Percentiles rank a stretch among this genome's conserved stretches.
phyloP scores from a whole-genome alignment of 2,888 invertebrate genomes.

The Venustoraphidia nigricollis region DNA sequence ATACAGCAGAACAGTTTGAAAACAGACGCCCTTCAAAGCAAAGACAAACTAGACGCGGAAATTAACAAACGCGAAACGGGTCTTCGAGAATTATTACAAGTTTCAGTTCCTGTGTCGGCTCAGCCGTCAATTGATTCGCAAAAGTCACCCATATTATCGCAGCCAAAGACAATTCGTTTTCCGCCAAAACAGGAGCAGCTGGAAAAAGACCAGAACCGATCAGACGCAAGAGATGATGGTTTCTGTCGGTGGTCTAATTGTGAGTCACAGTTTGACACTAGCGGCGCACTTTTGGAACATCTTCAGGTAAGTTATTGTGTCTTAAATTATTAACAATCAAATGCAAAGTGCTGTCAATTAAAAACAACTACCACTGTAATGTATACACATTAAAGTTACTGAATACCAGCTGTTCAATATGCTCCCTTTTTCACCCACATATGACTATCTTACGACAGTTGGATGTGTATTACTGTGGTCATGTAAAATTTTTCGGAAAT shows the following conservation, averaged over 20 bases:
- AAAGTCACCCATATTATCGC: conserved; percentile 63
- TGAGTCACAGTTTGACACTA: conserved; percentile 59
- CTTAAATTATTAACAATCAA: not conserved
- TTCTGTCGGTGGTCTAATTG: conserved; percentile 75
- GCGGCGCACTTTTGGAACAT: conserved; percentile 71
- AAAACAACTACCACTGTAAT: too few species aligned
- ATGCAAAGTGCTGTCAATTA: too few species aligned
- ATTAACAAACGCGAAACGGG: conserved; percentile 25
- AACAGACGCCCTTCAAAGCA: not conserved
- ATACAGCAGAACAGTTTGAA: conserved; percentile 10
- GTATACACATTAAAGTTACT: too few species aligned
- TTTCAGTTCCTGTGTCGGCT: conserved; percentile 19
- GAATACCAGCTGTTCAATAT: too few species aligned
- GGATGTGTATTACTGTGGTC: too few species aligned
- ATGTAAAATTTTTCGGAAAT: too few species aligned
- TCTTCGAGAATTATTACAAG: conserved; percentile 19
- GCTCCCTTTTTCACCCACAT: too few species aligned
- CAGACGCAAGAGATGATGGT: conserved; percentile 21
- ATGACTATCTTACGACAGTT: too few species aligned
- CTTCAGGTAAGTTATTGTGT: conserved; percentile 46
- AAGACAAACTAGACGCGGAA: conserved; percentile 22
- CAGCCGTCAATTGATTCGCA: conserved; percentile 22
- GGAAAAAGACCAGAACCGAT: conserved; percentile 20
- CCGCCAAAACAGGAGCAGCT: conserved; percentile 39
- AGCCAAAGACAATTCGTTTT: conserved; percentile 69